Evolutionary conservation across 1,140 invertebrate genomes (phyloP).

Genomic region (Halictus rubicundus): DNA sequence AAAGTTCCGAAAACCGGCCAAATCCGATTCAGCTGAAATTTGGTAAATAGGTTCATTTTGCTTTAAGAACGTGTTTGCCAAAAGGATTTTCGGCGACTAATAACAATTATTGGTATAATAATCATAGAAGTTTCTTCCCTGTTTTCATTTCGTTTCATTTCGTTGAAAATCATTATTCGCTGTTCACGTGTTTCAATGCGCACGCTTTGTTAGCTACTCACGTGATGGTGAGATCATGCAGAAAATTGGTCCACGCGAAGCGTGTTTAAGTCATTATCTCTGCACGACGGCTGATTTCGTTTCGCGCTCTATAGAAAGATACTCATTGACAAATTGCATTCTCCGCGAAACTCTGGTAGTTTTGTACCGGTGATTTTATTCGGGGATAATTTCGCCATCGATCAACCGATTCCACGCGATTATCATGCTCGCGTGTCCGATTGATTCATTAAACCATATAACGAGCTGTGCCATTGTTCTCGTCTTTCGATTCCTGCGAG

Average conservation of each 20-base stretch:
- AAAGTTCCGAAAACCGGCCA: too few relatives aligned
- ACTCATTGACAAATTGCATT: neutral
- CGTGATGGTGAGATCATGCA: neutral
- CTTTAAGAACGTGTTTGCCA: too few relatives aligned
- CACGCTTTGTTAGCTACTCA: neutral
- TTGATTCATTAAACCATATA: conserved; percentile 33
- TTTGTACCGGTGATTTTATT: neutral
- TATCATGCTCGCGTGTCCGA: neutral
- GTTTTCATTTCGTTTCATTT: neutral
- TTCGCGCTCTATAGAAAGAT: neutral
- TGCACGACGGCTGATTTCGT: neutral
- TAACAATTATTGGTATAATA: too few relatives aligned
- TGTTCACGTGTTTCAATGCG: too few relatives aligned
- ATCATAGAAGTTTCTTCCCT: too few relatives aligned
- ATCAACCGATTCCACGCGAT: too few relatives aligned
- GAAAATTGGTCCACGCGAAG: conserved; percentile 9
- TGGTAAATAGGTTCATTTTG: too few relatives aligned
- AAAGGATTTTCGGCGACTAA: too few relatives aligned
- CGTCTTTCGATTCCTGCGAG: too few relatives aligned
- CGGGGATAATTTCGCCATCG: neutral
- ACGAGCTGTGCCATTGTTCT: conserved; percentile 12
- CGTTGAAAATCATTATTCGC: neutral
- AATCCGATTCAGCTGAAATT: too few relatives aligned
- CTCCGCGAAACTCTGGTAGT: neutral
- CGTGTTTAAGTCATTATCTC: conserved; percentile 21